Base-by-base conservation (phyloP, 1,140 invertebrate species). In the Drosophila grimshawi region DNA sequence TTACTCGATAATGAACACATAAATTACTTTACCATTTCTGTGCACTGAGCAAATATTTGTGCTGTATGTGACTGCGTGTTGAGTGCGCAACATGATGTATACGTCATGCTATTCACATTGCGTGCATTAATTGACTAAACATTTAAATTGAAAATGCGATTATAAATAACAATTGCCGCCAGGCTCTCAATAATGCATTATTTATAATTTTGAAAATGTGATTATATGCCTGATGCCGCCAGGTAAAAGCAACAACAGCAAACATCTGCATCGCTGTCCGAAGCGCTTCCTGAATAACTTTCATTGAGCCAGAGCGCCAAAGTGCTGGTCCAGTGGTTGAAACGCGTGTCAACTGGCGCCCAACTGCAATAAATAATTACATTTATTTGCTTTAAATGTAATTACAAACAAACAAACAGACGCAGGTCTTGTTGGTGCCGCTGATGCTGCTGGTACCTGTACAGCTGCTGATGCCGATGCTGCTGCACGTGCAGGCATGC, bases 311-410 rank as follows among this genome's bases (percentile, higher is more conserved):
- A 49, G 19, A 49, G 57, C 11, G 43, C 11, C 43, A 19, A 60
- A 60, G 57, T 60, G 57, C 43, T 37, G 57, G 43, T 62, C 19
- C 19, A 43, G 37, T 68, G 41, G 35, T 63, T 39, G 30, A 8
- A n/a, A n/a, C 33, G 32, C 35, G 57, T 73, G 78, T 61, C 76
- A 57, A 81, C 33, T 76, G 71, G 76, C 81, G 68, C 64, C 63
- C 72, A 80, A 86, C 68, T 83, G 80, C 83, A 86, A 86, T 86
- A 86, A 86, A 86, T 86, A 86, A 86, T 88, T 86, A 74, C 83
- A 80, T 86, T 86, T 88, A 88, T 86, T 88, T 86, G 76, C 83
- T 63, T 86, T 88, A 82, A 86, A 88, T 80, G 67, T 83, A 86
- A 82, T 86, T 82, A 73, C 83, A 77, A 80, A 76, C 64, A 86